Evolutionary conservation across 2,113 vertebrate species (phyloP).

Genomic region (Eleginops maclovinus): DNA sequence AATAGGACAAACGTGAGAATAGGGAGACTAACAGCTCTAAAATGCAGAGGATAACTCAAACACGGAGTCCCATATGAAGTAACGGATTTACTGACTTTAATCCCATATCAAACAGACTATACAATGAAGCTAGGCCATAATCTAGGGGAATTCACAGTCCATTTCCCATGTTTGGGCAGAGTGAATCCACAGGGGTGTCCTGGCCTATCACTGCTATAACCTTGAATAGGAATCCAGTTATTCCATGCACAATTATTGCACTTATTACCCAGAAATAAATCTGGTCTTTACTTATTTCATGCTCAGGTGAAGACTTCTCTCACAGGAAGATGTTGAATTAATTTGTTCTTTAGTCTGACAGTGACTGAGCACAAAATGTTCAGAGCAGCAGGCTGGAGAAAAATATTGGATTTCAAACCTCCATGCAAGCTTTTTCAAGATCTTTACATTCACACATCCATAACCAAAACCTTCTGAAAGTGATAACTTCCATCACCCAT

Average conservation of each 20-base stretch:
- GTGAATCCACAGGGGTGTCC: conserved; percentile 70
- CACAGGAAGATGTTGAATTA: conserved; percentile 40
- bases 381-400: conserved; percentile 33
- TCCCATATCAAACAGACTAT: conserved; percentile 79
- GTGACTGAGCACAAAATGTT: conserved; percentile 44
- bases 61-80: conserved; percentile 73
- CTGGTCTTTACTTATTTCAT: conserved; percentile 59
- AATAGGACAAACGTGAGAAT: conserved; percentile 23
- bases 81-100: conserved; percentile 76
- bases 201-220: conserved; percentile 68
- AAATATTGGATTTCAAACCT: conserved; percentile 57
- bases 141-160: conserved; percentile 74
- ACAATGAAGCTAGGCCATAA: conserved; percentile 70
- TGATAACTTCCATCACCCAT: conserved; percentile 19
- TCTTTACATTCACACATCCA: conserved; percentile 64
- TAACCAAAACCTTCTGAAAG: conserved; percentile 27
- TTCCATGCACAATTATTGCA: conserved; percentile 52
- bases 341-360: conserved; percentile 50
- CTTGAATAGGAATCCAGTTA: conserved; percentile 65
- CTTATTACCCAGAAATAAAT: conserved; percentile 61
- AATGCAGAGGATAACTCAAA: conserved; percentile 72
- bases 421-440: conserved; percentile 70
- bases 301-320: conserved; percentile 50
- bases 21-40: conserved; percentile 50
- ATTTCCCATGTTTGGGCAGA: conserved; percentile 75